Base-by-base conservation (phyloP, 2,888 invertebrate species). In the Imbricaverruca yamaguchii region DNA sequence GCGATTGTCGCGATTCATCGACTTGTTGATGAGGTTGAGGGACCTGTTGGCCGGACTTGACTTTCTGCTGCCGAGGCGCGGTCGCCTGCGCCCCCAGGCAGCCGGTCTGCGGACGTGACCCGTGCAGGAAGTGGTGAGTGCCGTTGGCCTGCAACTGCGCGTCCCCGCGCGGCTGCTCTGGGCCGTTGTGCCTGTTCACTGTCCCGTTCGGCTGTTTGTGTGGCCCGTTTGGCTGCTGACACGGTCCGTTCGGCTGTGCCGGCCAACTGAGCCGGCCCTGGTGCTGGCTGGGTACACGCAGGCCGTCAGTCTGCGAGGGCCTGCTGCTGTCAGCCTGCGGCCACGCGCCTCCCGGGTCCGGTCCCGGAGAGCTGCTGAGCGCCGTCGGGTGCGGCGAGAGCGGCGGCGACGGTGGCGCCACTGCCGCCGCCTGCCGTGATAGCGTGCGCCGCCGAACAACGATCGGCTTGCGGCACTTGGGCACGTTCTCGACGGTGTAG, bases 371-470 rank as follows among this genome's bases (percentile, higher is more conserved):
- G 21, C n/a, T 21, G 21, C 18, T n/a, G 21, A n/a, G 9, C n/a
- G 21, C 21, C 10, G 63, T 10, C 21, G 63, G 21, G 63, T 10
- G 18, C 63, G 39, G 39, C 39, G 39, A 39, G 4, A 4, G 39
- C 39, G 39, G 12, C n/a, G 23, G 67, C 8, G 69, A 18, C 53
- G 69, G 69, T 18, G 53, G 69, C 9, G 15, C 39, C 69, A 18
- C 15, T 15, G 18, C 39, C 7, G 69, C 69, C 18, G 69, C 15
- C 53, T 69, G 69, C 11, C 69, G 39, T 39, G 15, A 15, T 15
- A 69, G 69, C 13, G 69, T 89, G 86, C 88, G 85, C 10, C 86
- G 85, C 82, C 86, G 82, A 81, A 90, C 89, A 79, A 90, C 89
- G 83, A 90, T 89, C 84, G 90, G 90, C 89, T 90, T 25, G 10